A percentile compares a stretch with the other conserved stretches of the same genome.
These are phyloP conservation scores for Echinarachnius parma DNA, from an alignment of 53 echinoderm and acorn worm genomes.

Conservation along the genomic window DNA sequence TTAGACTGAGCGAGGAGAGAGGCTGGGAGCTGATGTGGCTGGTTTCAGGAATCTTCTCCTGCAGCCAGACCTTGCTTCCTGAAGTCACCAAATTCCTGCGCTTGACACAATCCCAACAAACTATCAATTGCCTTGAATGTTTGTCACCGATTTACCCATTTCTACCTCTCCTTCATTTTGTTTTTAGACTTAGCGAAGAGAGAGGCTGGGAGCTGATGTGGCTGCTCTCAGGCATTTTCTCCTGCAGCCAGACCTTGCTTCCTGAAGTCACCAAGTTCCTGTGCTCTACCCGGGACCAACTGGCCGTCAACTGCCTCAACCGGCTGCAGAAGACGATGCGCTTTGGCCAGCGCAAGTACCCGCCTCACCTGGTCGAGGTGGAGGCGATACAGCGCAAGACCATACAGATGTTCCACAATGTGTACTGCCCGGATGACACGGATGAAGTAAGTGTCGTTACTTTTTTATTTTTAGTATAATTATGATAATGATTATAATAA, in stretches of 20 bases:
- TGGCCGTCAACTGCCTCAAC: conserved; percentile 89
- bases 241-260: conserved; percentile 94
- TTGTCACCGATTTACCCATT: no score
- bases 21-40: conserved; percentile 99
- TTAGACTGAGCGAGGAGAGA: conserved; percentile 86
- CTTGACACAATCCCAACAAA: conserved; percentile 70
- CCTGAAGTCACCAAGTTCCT: conserved; percentile 96
- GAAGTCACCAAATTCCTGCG: conserved; percentile 95
- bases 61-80: conserved; percentile 91
- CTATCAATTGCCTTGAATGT: conserved; percentile 85
- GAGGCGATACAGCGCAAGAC: conserved; percentile 98
- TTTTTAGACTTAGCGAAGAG: conserved; percentile 80
- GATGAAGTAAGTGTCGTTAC: conserved; percentile 77
- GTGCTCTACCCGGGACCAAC: conserved; percentile 71
- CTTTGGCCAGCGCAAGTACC: conserved; percentile 96
- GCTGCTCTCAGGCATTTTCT: conserved; percentile 93
- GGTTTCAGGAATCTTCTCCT: conserved; percentile 94
- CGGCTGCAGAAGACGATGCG: conserved; percentile 95
- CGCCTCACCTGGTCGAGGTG: conserved; percentile 98
- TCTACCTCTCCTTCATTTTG: no score
- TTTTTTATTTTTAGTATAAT: no score
- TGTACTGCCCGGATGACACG: conserved; percentile 97
- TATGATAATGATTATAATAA: no score
- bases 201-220: conserved; percentile 99
- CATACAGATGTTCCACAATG: conserved; percentile 97